Evolutionary conservation across 2,113 vertebrate species (phyloP), one percentile per base, ranked within the genome.

Genomic region (Bufo gargarizans): DNA sequence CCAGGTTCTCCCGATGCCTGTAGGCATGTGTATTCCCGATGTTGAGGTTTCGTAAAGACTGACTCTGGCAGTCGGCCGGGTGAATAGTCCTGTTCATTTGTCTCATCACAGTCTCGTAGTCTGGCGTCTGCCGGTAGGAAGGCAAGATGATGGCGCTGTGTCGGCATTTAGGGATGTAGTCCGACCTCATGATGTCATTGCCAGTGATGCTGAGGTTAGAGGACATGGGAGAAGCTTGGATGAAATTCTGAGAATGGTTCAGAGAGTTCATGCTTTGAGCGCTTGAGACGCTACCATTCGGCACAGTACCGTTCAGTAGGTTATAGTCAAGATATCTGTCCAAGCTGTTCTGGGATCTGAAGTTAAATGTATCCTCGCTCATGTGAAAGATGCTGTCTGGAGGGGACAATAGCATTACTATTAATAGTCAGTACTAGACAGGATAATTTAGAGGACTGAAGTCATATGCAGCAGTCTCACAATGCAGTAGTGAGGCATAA

Each of bases 61-160:
- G 98, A 92, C 97, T 99, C 89, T 99, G 98, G 90, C 95, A 95
- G 79, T 98, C 97, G 0, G 93, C 91, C 0, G 93, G 96, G 76
- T 96, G 89, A 45, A 97, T 90, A 0, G 95, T 96, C 14, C 96
- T 93, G 91, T 98, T 98, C 94, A 95, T 94, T 92, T 99, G 97
- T 67, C 97, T 94, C 97, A 99, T 97, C 69, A 99, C 98, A 0
- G 97, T 97, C 58, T 99, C 98, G 0, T 99, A 99, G 78, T 99
- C 98, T 0, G 98, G 98, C 0, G 98, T 99, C 1, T 97, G 98
- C 89, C 98, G 92, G 91, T 99, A 99, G 2, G 98, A 99, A 0
- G 98, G 98, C 33, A 98, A 96, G 0, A 99, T 97, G 92, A 99
- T 98, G 90, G 98, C 97, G 0, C 97, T 99, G 72, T 99, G 98